Percentiles rank a stretch among this genome's conserved stretches.
Evolutionary conservation across 2,888 invertebrate genomes (phyloP).

Genomic region (Hesperia comma): DNA sequence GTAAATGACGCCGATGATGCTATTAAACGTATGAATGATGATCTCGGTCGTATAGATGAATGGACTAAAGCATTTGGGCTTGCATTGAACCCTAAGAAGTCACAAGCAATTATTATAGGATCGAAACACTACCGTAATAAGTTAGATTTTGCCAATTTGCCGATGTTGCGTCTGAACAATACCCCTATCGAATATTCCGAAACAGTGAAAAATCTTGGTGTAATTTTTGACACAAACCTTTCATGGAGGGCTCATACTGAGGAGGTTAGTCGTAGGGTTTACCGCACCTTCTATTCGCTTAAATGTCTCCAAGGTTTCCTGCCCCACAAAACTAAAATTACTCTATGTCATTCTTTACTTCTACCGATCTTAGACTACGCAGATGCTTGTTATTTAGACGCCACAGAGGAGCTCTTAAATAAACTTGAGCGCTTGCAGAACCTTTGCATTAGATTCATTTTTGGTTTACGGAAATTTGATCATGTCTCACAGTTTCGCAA

Average conservation of each 20-base stretch:
- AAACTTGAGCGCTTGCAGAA: conserved; percentile 23
- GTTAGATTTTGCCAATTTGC: background rate
- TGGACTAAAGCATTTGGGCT: background rate
- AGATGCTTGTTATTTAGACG: conserved; percentile 18
- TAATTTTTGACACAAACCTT: background rate
- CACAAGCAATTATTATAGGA: background rate
- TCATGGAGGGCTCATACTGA: background rate
- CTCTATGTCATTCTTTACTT: background rate
- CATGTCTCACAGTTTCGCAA: no score
- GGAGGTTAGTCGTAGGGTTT: background rate
- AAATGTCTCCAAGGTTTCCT: conserved; percentile 2
- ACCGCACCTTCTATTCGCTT: background rate
- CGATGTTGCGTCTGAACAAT: background rate
- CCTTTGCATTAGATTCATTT: background rate
- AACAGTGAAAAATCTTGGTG: background rate
- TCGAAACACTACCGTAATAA: background rate
- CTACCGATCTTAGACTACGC: conserved; percentile 14
- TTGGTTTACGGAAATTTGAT: no score
- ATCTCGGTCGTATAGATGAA: background rate
- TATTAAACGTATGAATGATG: background rate
- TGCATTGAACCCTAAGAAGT: background rate
- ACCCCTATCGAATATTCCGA: background rate
- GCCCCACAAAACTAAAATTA: background rate
- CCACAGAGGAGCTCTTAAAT: conserved; percentile 6
- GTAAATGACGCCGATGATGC: background rate